Conservation (phyloP, 2,113 vertebrate genomes). For the Protomyctophum bolini region DNA sequence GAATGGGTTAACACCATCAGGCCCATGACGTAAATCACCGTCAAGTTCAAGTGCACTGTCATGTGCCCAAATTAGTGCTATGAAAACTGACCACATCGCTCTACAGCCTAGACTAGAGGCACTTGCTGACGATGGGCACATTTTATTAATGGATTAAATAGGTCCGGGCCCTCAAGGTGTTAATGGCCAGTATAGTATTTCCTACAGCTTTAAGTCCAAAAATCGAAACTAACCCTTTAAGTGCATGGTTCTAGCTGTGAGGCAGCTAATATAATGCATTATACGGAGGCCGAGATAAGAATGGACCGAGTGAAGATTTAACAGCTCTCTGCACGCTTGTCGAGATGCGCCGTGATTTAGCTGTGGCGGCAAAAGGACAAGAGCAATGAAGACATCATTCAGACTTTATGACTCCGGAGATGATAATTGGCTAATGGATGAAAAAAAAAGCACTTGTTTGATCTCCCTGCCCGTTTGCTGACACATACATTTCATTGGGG, state of each 20-base stretch:
- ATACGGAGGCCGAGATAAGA: constrained; percentile 18
- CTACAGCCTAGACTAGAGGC: no score
- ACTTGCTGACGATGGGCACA: no score
- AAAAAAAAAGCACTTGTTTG: neutral
- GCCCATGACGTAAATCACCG: no score
- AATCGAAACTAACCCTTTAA: no score
- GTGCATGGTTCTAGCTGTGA: neutral
- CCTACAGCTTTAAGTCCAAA: no score
- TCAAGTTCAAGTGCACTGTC: no score
- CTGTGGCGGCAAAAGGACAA: constrained; percentile 22
- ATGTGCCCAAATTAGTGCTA: no score
- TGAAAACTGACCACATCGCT: no score
- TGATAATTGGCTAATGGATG: constrained; percentile 48
- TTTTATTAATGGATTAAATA: no score
- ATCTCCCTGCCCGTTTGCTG: constrained; percentile 17
- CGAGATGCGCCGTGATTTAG: constrained; percentile 44
- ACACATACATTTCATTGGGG: constrained; percentile 12
- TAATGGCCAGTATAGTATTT: no score
- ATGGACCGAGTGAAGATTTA: constrained; percentile 27
- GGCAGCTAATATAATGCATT: constrained; percentile 26
- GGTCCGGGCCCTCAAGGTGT: no score
- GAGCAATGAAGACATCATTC: constrained; percentile 27
- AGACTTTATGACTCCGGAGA: constrained; percentile 37
- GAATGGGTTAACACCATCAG: no score
- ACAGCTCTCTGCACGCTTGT: constrained; percentile 26